phyloP scores from a whole-genome alignment of 2,888 invertebrate genomes.

The Chrysodeixis includens region DNA sequence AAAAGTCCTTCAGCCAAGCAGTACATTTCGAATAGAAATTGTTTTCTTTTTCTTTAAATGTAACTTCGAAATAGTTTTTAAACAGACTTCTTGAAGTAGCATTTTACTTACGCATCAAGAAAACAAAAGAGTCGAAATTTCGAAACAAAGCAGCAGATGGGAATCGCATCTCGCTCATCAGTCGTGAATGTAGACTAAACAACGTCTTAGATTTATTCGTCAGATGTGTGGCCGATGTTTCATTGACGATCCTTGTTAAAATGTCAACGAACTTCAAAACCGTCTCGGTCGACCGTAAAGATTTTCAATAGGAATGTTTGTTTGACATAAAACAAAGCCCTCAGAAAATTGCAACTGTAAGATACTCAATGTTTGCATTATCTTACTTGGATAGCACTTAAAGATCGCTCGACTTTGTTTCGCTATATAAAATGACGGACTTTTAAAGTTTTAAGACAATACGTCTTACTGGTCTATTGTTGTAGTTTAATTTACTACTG shows the following conservation, averaged over 20 bases:
- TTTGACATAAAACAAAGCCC: slow-evolving; percentile 58
- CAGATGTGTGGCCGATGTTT: slow-evolving; percentile 65
- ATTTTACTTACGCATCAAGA: slow-evolving; percentile 1
- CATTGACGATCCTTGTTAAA: slow-evolving; percentile 65
- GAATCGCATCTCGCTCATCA: slow-evolving; percentile 61
- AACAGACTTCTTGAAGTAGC: neutral
- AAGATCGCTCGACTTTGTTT: slow-evolving; percentile 40
- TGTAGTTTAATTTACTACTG: slow-evolving; percentile 22
- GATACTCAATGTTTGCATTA: slow-evolving; percentile 51
- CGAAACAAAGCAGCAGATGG: slow-evolving; percentile 37
- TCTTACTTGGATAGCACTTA: slow-evolving; percentile 56
- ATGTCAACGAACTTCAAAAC: slow-evolving; percentile 78
- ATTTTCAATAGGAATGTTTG: slow-evolving; percentile 79
- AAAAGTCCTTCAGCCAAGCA: slow-evolving; percentile 17
- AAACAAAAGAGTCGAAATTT: slow-evolving; percentile 3
- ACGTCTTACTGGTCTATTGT: slow-evolving; percentile 28
- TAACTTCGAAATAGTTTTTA: neutral
- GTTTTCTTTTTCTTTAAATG: neutral
- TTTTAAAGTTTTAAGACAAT: slow-evolving; percentile 32
- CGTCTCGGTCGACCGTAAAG: slow-evolving; percentile 61
- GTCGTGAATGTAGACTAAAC: slow-evolving; percentile 68
- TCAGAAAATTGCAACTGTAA: slow-evolving; percentile 47
- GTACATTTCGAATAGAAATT: slow-evolving; percentile 14
- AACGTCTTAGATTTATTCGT: slow-evolving; percentile 71
- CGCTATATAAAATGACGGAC: slow-evolving; percentile 42